These are phyloP conservation scores for Erynnis tages DNA, from an alignment of 2,888 invertebrate species.

Conservation along the genomic window DNA sequence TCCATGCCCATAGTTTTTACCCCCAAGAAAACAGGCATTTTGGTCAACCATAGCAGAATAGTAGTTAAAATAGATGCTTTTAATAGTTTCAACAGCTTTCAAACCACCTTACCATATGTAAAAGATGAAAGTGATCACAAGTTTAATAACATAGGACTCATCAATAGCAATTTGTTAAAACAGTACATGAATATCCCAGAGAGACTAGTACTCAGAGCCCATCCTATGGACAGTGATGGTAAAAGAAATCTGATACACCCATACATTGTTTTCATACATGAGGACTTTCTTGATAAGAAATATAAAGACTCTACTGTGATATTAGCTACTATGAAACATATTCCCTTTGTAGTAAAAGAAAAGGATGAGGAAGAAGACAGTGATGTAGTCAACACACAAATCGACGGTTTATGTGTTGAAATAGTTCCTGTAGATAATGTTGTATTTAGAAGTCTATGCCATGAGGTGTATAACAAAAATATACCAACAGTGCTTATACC, in stretches of 20 bases:
- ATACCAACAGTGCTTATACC: constrained; percentile 78
- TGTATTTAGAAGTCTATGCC: constrained; percentile 62
- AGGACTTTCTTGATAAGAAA: constrained; percentile 59
- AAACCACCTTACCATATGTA: constrained; percentile 35
- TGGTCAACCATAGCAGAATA: constrained; percentile 67
- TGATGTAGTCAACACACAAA: constrained; percentile 43
- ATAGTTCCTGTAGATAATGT: constrained; percentile 65
- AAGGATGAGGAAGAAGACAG: constrained; percentile 43
- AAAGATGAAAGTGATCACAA: constrained; percentile 45
- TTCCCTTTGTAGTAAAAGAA: constrained; percentile 55
- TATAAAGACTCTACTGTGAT: constrained; percentile 55
- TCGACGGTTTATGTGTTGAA: constrained; percentile 70
- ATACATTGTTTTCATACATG: constrained; percentile 70
- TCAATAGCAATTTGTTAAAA: constrained; percentile 56
- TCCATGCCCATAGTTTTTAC: constrained; percentile 85
- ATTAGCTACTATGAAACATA: constrained; percentile 61
- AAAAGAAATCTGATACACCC: constrained; percentile 71
- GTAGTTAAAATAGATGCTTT: constrained; percentile 69
- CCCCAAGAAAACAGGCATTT: constrained; percentile 67
- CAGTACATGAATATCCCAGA: constrained; percentile 58
- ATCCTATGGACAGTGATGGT: constrained; percentile 71
- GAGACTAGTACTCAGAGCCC: constrained; percentile 57
- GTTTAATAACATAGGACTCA: constrained; percentile 64
- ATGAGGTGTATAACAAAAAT: constrained; percentile 63
- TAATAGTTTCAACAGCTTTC: constrained; percentile 52